Base-by-base conservation (phyloP, 2,888 invertebrate genomes). In the Hypena proboscidalis region DNA sequence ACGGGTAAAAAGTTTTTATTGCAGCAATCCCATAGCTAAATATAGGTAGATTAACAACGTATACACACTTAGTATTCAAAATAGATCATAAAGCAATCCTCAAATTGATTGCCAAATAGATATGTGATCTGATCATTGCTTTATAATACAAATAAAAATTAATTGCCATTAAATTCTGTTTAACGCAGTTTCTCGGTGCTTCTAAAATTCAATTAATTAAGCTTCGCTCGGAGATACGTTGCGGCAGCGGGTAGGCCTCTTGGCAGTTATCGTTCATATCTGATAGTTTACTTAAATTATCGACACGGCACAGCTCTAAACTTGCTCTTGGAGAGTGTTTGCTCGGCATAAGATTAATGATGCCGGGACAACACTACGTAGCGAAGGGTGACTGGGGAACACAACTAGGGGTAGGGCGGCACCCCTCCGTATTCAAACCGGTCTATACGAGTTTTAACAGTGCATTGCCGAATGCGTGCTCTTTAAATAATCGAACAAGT, bases 341-440 rank as follows among this genome's bases (percentile, higher is more conserved):
- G 80, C 79, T 77, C 74, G 66, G 67, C 77, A 74, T 72, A 89
- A 90, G 89, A 90, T 90, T 90, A 90, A 90, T 88, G 85, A 82
- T 81, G 68, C 70, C 75, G 63, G 71, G 75, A 80, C 68, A 80
- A 84, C 75, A 80, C 66, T 69, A 75, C 56, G 70, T 72, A 70
- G 70, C 67, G 51, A 37, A 51, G 42, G 53, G 61, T 39, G 35
- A 37, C 44, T 59, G 60, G 60, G 66, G 49, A 42, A 23, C 8
- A 17, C 31, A 40, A 19, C 23, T 43, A 26, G 45, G 56, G 57
- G 58, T n/a, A n/a, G n/a, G n/a, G n/a, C n/a, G n/a, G n/a, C n/a
- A n/a, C n/a, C n/a, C n/a, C n/a, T n/a, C n/a, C 20, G 4, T n/a
- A n/a, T n/a, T n/a, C n/a, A n/a, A n/a, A n/a, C n/a, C n/a, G n/a